These are phyloP conservation scores for Diprion similis DNA, from an alignment of 1,140 invertebrate species.

Conservation along the genomic window DNA sequence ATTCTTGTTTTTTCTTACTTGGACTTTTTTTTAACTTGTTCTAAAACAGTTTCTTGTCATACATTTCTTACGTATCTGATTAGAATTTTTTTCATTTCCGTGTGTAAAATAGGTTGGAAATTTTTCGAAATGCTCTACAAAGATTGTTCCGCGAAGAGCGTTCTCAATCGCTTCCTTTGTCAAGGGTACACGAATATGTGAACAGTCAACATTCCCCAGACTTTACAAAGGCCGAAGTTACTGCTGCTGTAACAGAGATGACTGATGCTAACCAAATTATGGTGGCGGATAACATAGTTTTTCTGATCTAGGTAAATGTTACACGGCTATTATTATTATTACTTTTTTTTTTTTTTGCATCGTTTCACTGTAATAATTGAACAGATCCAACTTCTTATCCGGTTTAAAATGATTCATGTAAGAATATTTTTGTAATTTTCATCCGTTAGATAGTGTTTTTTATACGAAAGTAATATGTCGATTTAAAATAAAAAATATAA, in stretches of 20 bases:
- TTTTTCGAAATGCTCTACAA: constrained; percentile 71
- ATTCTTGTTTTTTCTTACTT: neutral
- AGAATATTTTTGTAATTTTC: neutral
- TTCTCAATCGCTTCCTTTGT: constrained; percentile 70
- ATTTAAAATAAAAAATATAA: too few species aligned
- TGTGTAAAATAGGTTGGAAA: constrained; percentile 58
- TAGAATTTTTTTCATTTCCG: constrained; percentile 1
- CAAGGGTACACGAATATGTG: constrained; percentile 66
- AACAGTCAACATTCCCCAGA: constrained; percentile 66
- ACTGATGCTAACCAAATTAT: constrained; percentile 91
- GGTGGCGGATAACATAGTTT: constrained; percentile 87
- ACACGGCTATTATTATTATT: constrained; percentile 11
- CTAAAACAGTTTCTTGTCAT: too few species aligned
- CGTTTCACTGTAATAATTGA: neutral
- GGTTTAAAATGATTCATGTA: neutral
- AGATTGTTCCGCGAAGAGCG: constrained; percentile 74
- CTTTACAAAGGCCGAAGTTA: constrained; percentile 78
- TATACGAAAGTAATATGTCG: too few species aligned
- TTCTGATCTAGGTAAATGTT: constrained; percentile 73
- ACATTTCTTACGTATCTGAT: too few species aligned
- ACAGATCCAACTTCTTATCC: neutral
- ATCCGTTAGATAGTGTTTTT: neutral
- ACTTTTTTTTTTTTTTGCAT: constrained; percentile 8
- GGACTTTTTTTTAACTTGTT: too few species aligned
- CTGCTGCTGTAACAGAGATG: constrained; percentile 82